phyloP scores from a whole-genome alignment of 2,888 invertebrate species.

The Onthophagus sagittarius region DNA sequence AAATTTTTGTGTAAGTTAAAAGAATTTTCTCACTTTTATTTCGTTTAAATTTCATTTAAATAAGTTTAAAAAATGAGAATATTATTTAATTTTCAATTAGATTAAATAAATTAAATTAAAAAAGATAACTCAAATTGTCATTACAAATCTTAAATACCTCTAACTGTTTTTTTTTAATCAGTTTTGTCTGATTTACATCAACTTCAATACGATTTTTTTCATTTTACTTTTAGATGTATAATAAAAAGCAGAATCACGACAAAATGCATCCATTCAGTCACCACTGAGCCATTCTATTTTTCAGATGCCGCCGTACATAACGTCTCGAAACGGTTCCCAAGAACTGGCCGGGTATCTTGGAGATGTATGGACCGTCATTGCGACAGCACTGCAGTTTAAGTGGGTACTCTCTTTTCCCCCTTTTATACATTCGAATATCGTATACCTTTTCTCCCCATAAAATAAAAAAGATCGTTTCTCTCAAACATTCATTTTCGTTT shows the following conservation, averaged over 20 bases:
- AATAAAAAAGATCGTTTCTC: background rate
- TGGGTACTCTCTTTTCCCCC: slow-evolving; percentile 28
- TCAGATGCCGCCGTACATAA: slow-evolving; percentile 45
- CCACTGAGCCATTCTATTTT: slow-evolving; percentile 4
- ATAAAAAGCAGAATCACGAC: background rate
- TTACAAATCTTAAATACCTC: too few species aligned
- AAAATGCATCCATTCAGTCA: background rate
- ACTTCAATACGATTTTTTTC: too few species aligned
- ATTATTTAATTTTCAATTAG: too few species aligned
- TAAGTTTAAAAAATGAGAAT: too few species aligned
- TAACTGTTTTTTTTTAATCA: too few species aligned
- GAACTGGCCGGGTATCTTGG: slow-evolving; percentile 46
- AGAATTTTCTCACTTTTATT: too few species aligned
- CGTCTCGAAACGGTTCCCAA: slow-evolving; percentile 34
- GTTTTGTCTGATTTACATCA: too few species aligned
- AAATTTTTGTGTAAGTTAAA: too few species aligned
- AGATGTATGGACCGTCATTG: slow-evolving; percentile 45
- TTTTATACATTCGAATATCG: background rate
- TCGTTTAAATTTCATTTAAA: too few species aligned
- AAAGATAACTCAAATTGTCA: too few species aligned
- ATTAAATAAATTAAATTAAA: too few species aligned
- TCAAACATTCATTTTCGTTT: background rate
- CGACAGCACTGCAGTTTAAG: slow-evolving; percentile 44
- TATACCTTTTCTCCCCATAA: background rate
- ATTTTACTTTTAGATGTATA: background rate